These are phyloP conservation scores for Iselma pallidipennis DNA, from an alignment of 2,888 invertebrate species.

Conservation along the genomic window DNA sequence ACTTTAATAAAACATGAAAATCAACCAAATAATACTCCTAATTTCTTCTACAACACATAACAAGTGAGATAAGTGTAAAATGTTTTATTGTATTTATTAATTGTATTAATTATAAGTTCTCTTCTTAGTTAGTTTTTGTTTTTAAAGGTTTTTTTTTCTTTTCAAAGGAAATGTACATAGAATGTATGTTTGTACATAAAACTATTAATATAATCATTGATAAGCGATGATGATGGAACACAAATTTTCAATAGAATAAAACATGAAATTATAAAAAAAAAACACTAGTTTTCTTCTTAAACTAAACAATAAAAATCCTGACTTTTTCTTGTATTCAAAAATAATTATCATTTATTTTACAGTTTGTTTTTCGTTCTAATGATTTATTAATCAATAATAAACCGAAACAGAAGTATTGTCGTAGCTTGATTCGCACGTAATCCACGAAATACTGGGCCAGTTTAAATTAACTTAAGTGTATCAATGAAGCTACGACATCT, in stretches of 20 bases:
- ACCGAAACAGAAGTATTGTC: too few relatives aligned
- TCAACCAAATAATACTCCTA: slow-evolving; percentile 38
- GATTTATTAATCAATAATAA: slow-evolving; percentile 10
- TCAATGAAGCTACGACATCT: too few relatives aligned
- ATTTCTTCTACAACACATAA: slow-evolving; percentile 37
- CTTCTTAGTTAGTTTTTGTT: background rate
- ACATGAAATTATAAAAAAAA: slow-evolving; percentile 39
- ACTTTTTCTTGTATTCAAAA: slow-evolving; percentile 28
- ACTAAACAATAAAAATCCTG: slow-evolving; percentile 7
- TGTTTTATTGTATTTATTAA: slow-evolving; percentile 42
- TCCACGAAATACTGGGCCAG: too few relatives aligned
- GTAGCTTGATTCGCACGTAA: too few relatives aligned
- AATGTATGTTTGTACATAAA: slow-evolving; percentile 60
- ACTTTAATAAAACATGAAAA: slow-evolving; percentile 8
- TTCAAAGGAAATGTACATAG: slow-evolving; percentile 52
- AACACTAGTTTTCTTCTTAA: slow-evolving; percentile 31
- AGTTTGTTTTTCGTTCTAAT: slow-evolving; percentile 12
- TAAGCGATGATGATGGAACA: slow-evolving; percentile 54
- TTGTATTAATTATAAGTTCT: slow-evolving; percentile 45
- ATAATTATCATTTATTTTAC: slow-evolving; percentile 15
- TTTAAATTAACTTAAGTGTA: too few relatives aligned
- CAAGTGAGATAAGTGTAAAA: slow-evolving; percentile 44
- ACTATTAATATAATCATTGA: slow-evolving; percentile 56
- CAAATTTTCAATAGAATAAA: slow-evolving; percentile 58
- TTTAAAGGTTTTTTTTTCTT: background rate